phyloP scores from a whole-genome alignment of 1,140 invertebrate species.

The Heliconius hermathena region DNA sequence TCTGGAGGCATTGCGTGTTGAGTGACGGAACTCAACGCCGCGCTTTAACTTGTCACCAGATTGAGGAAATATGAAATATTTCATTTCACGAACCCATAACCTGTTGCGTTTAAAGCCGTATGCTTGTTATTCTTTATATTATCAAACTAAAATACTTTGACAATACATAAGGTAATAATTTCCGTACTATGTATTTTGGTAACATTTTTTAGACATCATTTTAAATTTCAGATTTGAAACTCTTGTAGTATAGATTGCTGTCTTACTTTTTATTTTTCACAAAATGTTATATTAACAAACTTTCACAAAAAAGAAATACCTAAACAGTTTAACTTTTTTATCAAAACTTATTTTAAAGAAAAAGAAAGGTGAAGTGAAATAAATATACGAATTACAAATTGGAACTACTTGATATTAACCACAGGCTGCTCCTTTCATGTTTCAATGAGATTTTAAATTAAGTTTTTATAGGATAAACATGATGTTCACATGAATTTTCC shows the following conservation, averaged over 20 bases:
- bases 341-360: slow-evolving; percentile 9
- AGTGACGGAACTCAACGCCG: too few species aligned
- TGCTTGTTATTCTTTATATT: too few species aligned
- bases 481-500: not conserved
- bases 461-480: not conserved
- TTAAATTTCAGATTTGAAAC: too few species aligned
- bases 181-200: not conserved
- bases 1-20: too few species aligned
- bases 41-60: too few species aligned
- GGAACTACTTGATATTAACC: not conserved
- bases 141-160: too few species aligned
- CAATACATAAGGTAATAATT: too few species aligned
- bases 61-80: too few species aligned
- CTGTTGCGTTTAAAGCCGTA: too few species aligned
- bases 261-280: not conserved
- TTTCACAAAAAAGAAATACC: not conserved
- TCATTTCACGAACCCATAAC: too few species aligned
- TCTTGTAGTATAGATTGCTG: not conserved
- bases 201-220: not conserved
- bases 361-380: not conserved
- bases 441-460: not conserved
- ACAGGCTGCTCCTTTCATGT: not conserved
- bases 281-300: not conserved
- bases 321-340: slow-evolving; percentile 3
- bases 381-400: slow-evolving; percentile 5